phyloP scores from a whole-genome alignment of 2,888 invertebrate species.

The Lordiphosa andalusiaca region DNA sequence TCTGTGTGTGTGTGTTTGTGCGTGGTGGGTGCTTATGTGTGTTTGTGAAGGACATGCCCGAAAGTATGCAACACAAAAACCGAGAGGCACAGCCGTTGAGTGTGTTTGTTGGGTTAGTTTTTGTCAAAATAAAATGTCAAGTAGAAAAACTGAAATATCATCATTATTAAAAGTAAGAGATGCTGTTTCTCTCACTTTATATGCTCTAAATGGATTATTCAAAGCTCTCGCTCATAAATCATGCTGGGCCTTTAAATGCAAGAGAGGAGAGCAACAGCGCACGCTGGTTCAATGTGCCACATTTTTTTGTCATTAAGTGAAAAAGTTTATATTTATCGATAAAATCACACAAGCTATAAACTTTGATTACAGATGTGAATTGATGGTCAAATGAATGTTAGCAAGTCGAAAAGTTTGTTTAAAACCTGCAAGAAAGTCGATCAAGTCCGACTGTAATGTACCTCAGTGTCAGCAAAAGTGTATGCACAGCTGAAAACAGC shows the following conservation, averaged over 20 bases:
- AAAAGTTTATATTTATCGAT: too few species aligned
- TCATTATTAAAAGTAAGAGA: constrained; percentile 63
- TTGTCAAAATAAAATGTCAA: constrained; percentile 7
- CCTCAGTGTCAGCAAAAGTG: too few species aligned
- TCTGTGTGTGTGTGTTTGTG: constrained; percentile 24
- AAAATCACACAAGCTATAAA: too few species aligned
- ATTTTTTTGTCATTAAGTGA: too few species aligned
- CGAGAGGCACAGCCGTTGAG: constrained; percentile 17
- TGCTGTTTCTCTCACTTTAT: constrained; percentile 25
- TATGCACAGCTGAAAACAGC: too few species aligned
- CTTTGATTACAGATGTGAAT: too few species aligned
- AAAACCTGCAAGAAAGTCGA: too few species aligned
- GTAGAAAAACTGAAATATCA: constrained; percentile 27
- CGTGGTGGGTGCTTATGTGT: too few species aligned
- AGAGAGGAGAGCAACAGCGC: constrained; percentile 2
- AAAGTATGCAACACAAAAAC: constrained; percentile 43
- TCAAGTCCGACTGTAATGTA: too few species aligned
- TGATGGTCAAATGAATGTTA: too few species aligned
- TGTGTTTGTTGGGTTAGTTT: constrained; percentile 11
- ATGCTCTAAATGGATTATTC: constrained; percentile 64
- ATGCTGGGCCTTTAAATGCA: constrained; percentile 27
- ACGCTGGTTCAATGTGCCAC: too few species aligned
- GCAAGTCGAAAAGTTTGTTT: too few species aligned
- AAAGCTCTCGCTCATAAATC: constrained; percentile 46
- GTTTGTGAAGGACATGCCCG: constrained; percentile 59